Conservation (phyloP, 1,140 invertebrate species). For the Drosophila burlai region DNA sequence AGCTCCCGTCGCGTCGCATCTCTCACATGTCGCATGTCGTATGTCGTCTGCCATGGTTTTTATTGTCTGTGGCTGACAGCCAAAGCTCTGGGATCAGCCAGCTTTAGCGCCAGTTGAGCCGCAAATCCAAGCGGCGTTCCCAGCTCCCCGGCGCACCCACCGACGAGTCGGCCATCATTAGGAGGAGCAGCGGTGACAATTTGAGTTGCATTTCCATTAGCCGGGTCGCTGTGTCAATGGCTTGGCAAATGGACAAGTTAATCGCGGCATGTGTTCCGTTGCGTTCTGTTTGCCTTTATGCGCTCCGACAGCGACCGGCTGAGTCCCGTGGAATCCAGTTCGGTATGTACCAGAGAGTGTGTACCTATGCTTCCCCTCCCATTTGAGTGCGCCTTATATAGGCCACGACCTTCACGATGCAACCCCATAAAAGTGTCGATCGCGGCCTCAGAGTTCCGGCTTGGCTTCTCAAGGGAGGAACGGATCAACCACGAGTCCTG, state of each 20-base stretch:
- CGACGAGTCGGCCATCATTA: conserved; percentile 9
- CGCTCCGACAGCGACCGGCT: conserved; percentile 35
- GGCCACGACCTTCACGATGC: conserved; percentile 49
- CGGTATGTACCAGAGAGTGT: not conserved
- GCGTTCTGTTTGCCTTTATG: conserved; percentile 26
- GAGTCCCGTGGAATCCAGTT: conserved; percentile 24
- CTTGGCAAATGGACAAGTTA: conserved; percentile 52
- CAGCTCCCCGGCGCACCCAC: conserved; percentile 7
- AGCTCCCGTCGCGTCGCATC: not conserved
- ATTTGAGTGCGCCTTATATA: conserved; percentile 1
- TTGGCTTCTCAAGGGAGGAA: conserved; percentile 11
- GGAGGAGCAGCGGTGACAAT: conserved; percentile 44
- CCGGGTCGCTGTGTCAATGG: conserved; percentile 35
- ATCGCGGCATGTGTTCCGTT: conserved; percentile 36
- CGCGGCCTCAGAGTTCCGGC: conserved; percentile 4
- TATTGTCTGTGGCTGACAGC: conserved; percentile 54
- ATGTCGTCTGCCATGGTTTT: conserved; percentile 29
- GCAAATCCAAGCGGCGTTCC: conserved; percentile 15
- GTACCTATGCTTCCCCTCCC: not conserved
- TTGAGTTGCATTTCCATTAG: conserved; percentile 60
- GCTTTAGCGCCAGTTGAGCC: conserved; percentile 67
- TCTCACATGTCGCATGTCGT: conserved; percentile 1
- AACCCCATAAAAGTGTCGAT: conserved; percentile 42
- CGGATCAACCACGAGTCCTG: conserved; percentile 24
- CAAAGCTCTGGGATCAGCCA: conserved; percentile 55